Conservation (phyloP, 2,888 invertebrate species). For the Therioaphis trifolii region DNA sequence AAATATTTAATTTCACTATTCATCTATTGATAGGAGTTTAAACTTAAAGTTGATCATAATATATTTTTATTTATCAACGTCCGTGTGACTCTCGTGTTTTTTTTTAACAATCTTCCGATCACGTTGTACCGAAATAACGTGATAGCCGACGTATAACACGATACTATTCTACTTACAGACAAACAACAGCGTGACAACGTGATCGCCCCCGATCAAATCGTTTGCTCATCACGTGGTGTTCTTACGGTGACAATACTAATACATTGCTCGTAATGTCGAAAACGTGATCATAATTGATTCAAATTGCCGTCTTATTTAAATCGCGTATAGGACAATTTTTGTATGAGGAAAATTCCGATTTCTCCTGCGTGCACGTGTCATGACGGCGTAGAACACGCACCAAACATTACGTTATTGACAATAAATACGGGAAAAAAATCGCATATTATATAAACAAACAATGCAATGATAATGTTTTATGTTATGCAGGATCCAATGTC, state of each 20-base stretch:
- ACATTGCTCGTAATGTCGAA: conserved; percentile 28
- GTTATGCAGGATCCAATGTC: conserved; percentile 91
- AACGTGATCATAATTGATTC: conserved; percentile 58
- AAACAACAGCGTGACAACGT: conserved; percentile 52
- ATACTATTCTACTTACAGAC: not conserved
- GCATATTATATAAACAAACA: not conserved
- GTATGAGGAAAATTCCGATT: not conserved
- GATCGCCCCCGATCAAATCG: conserved; percentile 41
- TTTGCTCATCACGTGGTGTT: conserved; percentile 59
- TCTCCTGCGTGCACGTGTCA: not conserved
- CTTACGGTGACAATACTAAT: conserved; percentile 28
- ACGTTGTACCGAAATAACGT: conserved; percentile 48
- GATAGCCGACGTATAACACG: conserved; percentile 15
- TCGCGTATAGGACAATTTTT: not conserved
- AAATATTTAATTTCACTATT: not conserved
- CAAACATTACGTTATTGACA: too few relatives aligned
- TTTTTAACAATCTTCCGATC: conserved; percentile 28
- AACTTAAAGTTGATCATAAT: not conserved
- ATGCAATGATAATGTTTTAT: conserved; percentile 36
- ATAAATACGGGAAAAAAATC: too few relatives aligned
- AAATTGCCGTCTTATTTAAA: conserved; percentile 36
- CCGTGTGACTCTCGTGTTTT: not conserved
- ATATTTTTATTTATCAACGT: not conserved
- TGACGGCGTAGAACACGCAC: too few relatives aligned
- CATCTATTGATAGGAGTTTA: not conserved